phyloP scores from a whole-genome alignment of 2,797 vertebrate species.

The Columba guinea region DNA sequence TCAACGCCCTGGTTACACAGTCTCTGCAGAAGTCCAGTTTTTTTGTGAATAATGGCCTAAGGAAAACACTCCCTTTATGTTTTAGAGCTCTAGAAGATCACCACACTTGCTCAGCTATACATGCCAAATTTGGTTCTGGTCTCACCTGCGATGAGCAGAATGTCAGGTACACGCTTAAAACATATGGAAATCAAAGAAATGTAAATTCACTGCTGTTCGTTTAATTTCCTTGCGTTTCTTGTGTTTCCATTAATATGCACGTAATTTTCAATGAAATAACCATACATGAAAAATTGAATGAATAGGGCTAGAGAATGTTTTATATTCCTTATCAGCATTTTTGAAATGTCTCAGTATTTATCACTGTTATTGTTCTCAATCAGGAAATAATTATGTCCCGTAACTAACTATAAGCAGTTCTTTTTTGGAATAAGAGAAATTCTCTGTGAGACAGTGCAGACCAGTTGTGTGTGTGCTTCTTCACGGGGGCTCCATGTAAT shows the following conservation, averaged over 20 bases:
- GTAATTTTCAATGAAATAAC: neutral
- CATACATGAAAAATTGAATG: neutral
- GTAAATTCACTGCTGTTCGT: neutral
- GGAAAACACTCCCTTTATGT: neutral
- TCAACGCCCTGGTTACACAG: neutral
- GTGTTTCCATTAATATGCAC: neutral
- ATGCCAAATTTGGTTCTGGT: constrained; percentile 76
- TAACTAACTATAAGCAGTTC: neutral
- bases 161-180: constrained; percentile 69
- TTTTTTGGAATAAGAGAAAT: neutral
- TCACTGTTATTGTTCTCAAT: neutral
- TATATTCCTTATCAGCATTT: neutral
- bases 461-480: neutral
- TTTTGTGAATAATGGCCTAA: neutral
- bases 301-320: neutral
- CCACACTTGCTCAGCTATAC: constrained; percentile 74
- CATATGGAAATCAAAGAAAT: neutral
- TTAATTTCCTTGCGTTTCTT: neutral
- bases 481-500: neutral
- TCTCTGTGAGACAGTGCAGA: neutral
- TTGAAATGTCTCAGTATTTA: neutral
- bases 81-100: constrained; percentile 78
- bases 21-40: neutral
- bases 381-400: neutral
- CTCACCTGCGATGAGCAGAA: constrained; percentile 73